Evolutionary conservation across 2,113 vertebrate genomes (phyloP).

Genomic region (Trichechus manatus): DNA sequence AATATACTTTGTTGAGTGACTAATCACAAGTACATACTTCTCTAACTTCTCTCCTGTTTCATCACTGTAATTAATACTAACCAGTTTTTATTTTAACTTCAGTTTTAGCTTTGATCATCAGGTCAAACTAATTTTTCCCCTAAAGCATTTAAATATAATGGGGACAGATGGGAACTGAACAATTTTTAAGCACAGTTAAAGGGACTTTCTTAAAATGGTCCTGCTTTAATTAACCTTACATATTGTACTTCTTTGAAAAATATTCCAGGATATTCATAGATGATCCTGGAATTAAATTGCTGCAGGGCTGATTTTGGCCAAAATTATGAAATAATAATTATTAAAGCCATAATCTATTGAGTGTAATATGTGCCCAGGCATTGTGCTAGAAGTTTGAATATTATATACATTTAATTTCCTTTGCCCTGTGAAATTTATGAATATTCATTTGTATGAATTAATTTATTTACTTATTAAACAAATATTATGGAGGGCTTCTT

Average conservation of each 20-base stretch:
- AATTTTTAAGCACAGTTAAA: constrained; percentile 54
- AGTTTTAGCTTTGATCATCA: constrained; percentile 43
- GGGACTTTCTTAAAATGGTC: neutral
- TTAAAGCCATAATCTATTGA: neutral
- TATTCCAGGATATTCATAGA: neutral
- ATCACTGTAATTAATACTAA: constrained; percentile 37
- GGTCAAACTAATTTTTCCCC: neutral
- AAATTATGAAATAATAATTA: neutral
- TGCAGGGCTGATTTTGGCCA: neutral
- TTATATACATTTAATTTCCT: neutral
- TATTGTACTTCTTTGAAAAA: neutral
- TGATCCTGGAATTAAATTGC: neutral
- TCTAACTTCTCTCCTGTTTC: neutral
- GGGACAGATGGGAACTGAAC: neutral
- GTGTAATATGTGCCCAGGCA: neutral
- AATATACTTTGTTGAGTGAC: neutral
- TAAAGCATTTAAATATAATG: constrained; percentile 32
- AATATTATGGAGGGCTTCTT: neutral
- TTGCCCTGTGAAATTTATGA: neutral
- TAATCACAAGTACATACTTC: neutral
- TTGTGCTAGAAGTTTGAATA: neutral
- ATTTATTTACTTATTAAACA: neutral
- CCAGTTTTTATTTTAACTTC: constrained; percentile 24
- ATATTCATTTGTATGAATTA: neutral
- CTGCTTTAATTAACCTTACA: constrained; percentile 19